phyloP scores from a whole-genome alignment of 2,113 vertebrate species.

The Crotophaga sulcirostris region DNA sequence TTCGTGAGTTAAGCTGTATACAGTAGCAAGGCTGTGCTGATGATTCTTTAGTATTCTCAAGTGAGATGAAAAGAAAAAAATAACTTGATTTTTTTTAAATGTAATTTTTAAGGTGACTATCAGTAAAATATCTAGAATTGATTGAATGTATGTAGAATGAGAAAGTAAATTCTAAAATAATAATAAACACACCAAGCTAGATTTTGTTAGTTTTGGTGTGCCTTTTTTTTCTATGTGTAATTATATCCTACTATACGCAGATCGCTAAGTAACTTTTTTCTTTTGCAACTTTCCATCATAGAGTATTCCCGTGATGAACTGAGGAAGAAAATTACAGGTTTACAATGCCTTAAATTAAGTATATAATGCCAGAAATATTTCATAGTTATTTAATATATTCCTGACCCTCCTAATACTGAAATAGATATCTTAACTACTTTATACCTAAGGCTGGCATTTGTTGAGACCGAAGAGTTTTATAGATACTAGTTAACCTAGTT shows the following conservation, averaged over 20 bases:
- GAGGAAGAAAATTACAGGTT: background rate
- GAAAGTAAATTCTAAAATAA: background rate
- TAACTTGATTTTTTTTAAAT: background rate
- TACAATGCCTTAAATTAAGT: background rate
- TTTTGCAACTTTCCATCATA: background rate
- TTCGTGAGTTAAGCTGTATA: background rate
- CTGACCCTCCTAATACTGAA: background rate
- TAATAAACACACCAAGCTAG: background rate
- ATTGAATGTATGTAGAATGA: background rate
- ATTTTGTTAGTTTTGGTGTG: background rate
- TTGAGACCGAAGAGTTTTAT: background rate
- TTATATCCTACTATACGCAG: background rate
- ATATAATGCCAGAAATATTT: background rate
- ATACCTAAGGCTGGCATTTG: background rate
- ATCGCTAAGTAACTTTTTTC: background rate
- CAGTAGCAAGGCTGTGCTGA: background rate
- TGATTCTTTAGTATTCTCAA: background rate
- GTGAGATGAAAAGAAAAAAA: background rate
- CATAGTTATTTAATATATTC: background rate
- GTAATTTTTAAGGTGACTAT: background rate
- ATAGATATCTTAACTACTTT: background rate
- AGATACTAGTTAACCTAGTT: background rate
- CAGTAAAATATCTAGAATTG: background rate
- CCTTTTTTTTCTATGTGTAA: background rate
- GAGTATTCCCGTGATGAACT: background rate